Percentiles rank a stretch among this genome's conserved stretches.
phyloP scores from a whole-genome alignment of 2,888 invertebrate genomes.

The Watsonalla binaria region DNA sequence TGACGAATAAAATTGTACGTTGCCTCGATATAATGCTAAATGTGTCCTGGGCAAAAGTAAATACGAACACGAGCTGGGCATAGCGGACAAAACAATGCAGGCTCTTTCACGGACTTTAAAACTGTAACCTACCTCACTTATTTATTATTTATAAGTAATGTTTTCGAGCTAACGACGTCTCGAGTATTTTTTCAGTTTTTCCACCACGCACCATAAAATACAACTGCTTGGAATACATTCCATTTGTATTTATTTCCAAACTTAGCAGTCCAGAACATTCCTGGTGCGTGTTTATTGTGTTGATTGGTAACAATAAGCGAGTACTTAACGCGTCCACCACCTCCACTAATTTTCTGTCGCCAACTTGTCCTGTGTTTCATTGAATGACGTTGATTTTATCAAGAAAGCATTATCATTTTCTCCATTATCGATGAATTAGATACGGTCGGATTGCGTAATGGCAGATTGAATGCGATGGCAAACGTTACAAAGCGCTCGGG shows the following conservation, averaged over 20 bases:
- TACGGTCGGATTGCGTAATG: conserved; percentile 40
- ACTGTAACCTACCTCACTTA: conserved; percentile 69
- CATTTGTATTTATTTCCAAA: conserved; percentile 52
- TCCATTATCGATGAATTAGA: conserved; percentile 37
- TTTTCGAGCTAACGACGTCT: conserved; percentile 74
- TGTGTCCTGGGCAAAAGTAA: conserved; percentile 41
- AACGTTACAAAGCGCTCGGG: conserved; percentile 55
- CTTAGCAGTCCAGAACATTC: conserved; percentile 48
- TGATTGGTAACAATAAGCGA: conserved; percentile 5
- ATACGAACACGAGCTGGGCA: conserved; percentile 44
- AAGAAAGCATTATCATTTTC: conserved; percentile 27
- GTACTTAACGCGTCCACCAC: not conserved
- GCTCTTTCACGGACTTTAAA: conserved; percentile 74
- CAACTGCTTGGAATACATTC: conserved; percentile 60
- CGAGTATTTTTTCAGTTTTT: conserved; percentile 64
- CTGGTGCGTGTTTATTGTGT: conserved; percentile 33
- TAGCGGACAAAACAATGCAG: conserved; percentile 60
- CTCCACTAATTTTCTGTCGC: not conserved
- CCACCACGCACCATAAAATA: conserved; percentile 69
- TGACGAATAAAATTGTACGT: conserved; percentile 22
- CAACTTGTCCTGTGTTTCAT: conserved; percentile 1
- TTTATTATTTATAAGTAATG: conserved; percentile 68
- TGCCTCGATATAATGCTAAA: conserved; percentile 43
- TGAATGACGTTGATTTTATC: conserved; percentile 1
- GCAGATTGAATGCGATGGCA: conserved; percentile 45